Conservation (phyloP, 2,113 vertebrate species). For the Cairina moschata region DNA sequence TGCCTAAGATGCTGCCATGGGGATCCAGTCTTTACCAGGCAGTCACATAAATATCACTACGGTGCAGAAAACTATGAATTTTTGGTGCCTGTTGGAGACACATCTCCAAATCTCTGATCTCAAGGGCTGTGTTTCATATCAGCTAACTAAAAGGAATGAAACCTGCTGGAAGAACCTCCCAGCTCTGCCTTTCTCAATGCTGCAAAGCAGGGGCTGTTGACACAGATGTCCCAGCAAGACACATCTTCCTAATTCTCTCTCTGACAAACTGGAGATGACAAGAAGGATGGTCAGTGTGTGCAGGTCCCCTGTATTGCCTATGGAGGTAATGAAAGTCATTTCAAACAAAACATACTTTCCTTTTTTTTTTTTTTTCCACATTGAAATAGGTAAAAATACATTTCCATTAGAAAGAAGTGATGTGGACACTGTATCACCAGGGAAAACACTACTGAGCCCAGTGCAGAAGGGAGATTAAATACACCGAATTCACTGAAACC, state of each 20-base stretch:
- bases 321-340: neutral
- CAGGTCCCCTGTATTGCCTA: neutral
- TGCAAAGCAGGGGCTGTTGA: neutral
- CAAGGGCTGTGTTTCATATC: neutral
- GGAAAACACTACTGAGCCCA: neutral
- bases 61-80: accelerated
- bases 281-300: accelerated
- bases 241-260: neutral
- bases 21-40: neutral
- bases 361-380: neutral
- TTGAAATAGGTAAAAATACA: neutral
- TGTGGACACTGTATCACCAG: neutral
- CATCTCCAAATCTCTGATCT: neutral
- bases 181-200: neutral
- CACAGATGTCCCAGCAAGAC: neutral
- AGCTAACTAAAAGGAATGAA: neutral
- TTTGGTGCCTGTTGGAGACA: neutral
- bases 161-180: neutral
- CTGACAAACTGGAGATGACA: neutral
- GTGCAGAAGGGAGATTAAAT: neutral
- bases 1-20: neutral
- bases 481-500: neutral
- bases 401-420: neutral
- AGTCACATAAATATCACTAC: neutral
- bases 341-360: neutral